phyloP scores from a whole-genome alignment of 2,888 invertebrate genomes.

The Drosophila recens region DNA sequence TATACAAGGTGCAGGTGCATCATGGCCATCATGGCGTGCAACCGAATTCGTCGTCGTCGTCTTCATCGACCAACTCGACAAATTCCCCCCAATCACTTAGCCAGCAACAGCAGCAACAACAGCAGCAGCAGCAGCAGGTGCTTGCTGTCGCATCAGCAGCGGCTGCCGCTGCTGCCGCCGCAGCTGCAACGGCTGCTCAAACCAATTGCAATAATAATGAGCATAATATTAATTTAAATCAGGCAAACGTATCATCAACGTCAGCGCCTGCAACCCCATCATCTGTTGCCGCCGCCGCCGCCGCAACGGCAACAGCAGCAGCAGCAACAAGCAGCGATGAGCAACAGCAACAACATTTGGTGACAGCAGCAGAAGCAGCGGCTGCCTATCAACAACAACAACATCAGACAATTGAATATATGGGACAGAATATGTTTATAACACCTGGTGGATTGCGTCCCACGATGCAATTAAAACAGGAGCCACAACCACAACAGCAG shows the following conservation, averaged over 20 bases:
- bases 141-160: constrained; percentile 69
- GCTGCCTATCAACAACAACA: constrained; percentile 75
- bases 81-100: constrained; percentile 55
- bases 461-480: constrained; percentile 76
- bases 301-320: constrained; percentile 57
- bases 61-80: constrained; percentile 67
- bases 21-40: constrained; percentile 60
- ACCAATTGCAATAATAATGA: constrained; percentile 81
- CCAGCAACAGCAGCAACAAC: constrained; percentile 67
- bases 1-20: constrained; percentile 75
- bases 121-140: constrained; percentile 65
- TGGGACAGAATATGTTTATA: constrained; percentile 84
- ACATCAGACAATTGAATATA: constrained; percentile 83
- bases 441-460: constrained; percentile 81
- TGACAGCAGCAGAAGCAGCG: constrained; percentile 54
- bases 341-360: constrained; percentile 66
- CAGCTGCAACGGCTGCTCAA: constrained; percentile 52
- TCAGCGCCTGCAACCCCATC: constrained; percentile 58
- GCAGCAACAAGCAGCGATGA: constrained; percentile 51
- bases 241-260: constrained; percentile 68
- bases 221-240: constrained; percentile 84
- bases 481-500: constrained; percentile 68
- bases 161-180: constrained; percentile 64
- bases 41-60: constrained; percentile 67
- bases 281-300: constrained; percentile 44